Evolutionary conservation across 2,113 vertebrate genomes (phyloP).

Genomic region (Pycnonotus jocosus): DNA sequence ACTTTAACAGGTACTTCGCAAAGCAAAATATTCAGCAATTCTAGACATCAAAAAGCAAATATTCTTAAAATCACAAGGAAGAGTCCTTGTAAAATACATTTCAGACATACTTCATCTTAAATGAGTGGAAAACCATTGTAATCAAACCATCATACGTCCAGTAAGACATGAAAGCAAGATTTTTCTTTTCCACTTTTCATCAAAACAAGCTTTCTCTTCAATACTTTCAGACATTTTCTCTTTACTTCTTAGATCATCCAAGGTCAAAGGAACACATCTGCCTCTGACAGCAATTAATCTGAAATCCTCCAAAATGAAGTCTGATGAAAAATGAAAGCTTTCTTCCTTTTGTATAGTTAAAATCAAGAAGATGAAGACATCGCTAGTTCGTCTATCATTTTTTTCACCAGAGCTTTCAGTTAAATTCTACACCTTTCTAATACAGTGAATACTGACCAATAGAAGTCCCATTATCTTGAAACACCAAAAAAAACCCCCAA

Average conservation of each 20-base stretch:
- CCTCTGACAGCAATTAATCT: neutral
- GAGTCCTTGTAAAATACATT: neutral
- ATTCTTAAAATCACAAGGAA: neutral
- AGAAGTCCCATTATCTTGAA: neutral
- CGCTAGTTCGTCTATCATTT: neutral
- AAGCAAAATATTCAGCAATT: conserved; percentile 21
- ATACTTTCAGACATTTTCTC: neutral
- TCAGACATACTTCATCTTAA: neutral
- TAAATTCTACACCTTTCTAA: neutral
- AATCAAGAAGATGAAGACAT: neutral
- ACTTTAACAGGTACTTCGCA: conserved; percentile 34
- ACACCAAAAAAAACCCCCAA: neutral
- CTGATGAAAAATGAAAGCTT: neutral
- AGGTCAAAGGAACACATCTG: neutral
- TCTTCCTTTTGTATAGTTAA: neutral
- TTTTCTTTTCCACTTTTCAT: neutral
- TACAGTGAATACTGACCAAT: neutral
- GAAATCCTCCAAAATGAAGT: neutral
- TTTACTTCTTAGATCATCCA: neutral
- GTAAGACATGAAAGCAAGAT: neutral
- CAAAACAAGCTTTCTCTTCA: neutral
- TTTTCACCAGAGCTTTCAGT: neutral
- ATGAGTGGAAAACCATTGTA: neutral
- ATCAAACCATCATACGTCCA: neutral
- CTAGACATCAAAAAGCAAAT: neutral